Evolutionary conservation across 2,113 vertebrate genomes (phyloP), one percentile per base, ranked within the genome.

Genomic region (Willisornis vidua): DNA sequence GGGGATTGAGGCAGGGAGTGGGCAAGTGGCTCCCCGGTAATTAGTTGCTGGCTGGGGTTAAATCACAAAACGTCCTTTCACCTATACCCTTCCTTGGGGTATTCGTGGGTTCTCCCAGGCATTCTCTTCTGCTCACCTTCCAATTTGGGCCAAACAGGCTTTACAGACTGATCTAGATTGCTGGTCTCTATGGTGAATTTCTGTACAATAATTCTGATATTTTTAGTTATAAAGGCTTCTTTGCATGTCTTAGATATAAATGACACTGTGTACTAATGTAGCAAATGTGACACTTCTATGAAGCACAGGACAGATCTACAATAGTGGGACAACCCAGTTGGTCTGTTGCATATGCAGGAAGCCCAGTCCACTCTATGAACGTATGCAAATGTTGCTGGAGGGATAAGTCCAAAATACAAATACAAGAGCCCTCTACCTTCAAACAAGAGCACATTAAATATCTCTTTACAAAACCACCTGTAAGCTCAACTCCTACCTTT

Each of bases 201-300:
- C 39, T 41, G 7, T 52, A 76, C 45, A 79, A 33, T 16, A n/a
- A 46, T 63, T 75, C 45, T 35, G 62, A 2, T 37, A 66, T 46
- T 85, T 87, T 89, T 35, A 75, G 35, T 54, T 23, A 35, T 18
- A 88, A 72, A 48, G 8, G 37, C 7, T 79, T 83, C 26, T 41
- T 39, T 58, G 37, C 22, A 23, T 11, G 3, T n/a, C 81, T 85
- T 45, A 45, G 54, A 65, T 14, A 31, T 37, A 72, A 79, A 45
- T 14, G 28, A 74, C 20, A 31, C 6, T 2, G 49, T 3, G 9
- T 25, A 23, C 14, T 77, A 58, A 58, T 0, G 0, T 6, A 80
- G 49, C 41, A 90, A 76, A 77, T 2, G 4, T 4, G 14, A 28
- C 19, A 33, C 58, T 83, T 86, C 57, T 37, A 15, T 4, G 31